Evolutionary conservation across 2,888 invertebrate species (phyloP), one percentile per base, ranked within the genome.

Genomic region (Glyphotaelius pellucidus): DNA sequence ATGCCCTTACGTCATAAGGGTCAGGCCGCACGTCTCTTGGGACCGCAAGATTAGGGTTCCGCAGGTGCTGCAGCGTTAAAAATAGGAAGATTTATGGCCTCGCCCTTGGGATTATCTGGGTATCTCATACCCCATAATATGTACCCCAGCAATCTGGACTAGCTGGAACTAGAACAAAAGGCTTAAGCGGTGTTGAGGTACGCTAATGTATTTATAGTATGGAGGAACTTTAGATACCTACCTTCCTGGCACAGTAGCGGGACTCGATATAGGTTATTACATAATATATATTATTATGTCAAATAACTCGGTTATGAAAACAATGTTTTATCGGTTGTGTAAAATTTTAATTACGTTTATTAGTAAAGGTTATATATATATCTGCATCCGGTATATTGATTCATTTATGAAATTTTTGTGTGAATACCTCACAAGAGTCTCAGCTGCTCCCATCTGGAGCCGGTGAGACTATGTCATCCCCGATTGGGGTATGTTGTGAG

Each of bases 21-120:
- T 30, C 42, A 47, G 86, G 86, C 30, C 30, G 30, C 30, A 52
- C 35, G 67, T 87, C 87, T 87, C 31, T 67, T 35, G 87, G 67
- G 87, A 42, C n/a, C 38, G n/a, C 35, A 32, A 88, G 88, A 88
- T 52, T 67, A 25, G 88, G 88, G 89, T 32, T 89, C 42, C 80
- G 38, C 89, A 89, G 89, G 89, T 89, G 80, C 38, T 89, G 80
- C 79, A 79, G 79, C 42, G 90, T 90, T 90, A 90, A 90, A 90
- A 90, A 90, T 83, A 67, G 90, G 90, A 90, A 90, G 90, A 90
- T 90, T 90, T 90, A 90, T 83, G 32, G 38, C 25, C 38, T 81
- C 14, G 47, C 83, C 52, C 47, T 42, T n/a, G 52, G 83, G 90
- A 89, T 80, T 80, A 42, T 42, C 89, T n/a, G 89, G 89, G 15